Conservation (phyloP, 2,797 vertebrate species). For the Salmo trutta region DNA sequence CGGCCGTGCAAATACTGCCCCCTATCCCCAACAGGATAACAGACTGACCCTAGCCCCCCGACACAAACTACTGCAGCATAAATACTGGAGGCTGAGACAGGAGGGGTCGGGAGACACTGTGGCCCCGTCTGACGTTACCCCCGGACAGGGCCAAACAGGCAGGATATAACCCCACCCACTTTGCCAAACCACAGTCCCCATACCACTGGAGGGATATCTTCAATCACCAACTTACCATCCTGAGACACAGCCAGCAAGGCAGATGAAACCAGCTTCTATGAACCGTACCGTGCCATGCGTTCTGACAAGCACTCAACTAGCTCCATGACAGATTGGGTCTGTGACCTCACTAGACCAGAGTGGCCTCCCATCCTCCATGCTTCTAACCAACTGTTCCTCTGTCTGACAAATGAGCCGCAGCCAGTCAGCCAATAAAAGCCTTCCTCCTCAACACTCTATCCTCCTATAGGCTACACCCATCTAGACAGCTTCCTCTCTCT, state of each 20-base stretch:
- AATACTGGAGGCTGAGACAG: too few relatives aligned
- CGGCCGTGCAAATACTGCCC: too few relatives aligned
- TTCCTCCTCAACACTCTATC: not conserved
- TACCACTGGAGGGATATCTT: too few relatives aligned
- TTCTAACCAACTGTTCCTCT: conserved; percentile 34
- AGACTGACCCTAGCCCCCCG: too few relatives aligned
- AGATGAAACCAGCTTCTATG: conserved; percentile 37
- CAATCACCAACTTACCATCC: too few relatives aligned
- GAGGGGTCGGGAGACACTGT: too few relatives aligned
- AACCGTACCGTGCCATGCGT: not conserved
- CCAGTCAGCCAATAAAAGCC: not conserved
- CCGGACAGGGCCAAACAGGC: too few relatives aligned
- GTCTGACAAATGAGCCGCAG: conserved; percentile 22
- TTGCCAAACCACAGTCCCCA: too few relatives aligned
- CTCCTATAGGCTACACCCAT: not conserved
- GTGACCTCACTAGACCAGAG: conserved; percentile 13
- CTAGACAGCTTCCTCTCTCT: not conserved
- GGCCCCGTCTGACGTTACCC: too few relatives aligned
- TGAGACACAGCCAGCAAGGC: not conserved
- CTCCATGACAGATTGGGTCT: conserved; percentile 39
- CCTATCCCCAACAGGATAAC: too few relatives aligned
- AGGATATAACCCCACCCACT: too few relatives aligned
- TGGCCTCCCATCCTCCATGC: conserved; percentile 15
- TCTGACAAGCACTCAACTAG: conserved; percentile 40
- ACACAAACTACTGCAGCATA: too few relatives aligned